These are phyloP conservation scores for Carposina sasakii DNA, from an alignment of 1,140 invertebrate genomes.

Conservation along the genomic window DNA sequence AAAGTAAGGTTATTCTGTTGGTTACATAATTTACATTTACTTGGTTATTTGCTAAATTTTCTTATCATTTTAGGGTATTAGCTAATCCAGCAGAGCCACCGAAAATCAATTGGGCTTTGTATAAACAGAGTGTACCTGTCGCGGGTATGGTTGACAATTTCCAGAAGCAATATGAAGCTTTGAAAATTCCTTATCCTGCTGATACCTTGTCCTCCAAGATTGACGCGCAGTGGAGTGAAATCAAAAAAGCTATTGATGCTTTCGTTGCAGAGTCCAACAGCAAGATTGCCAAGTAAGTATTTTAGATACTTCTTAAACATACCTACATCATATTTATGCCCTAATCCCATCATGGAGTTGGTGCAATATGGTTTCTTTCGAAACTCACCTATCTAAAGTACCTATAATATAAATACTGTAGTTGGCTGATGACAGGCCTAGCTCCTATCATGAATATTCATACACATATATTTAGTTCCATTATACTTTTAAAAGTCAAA, in stretches of 20 bases:
- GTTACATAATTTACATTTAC: slow-evolving; percentile 61
- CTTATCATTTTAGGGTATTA: slow-evolving; percentile 75
- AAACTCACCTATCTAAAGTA: no score
- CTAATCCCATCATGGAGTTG: no score
- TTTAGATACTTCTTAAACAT: slow-evolving; percentile 7
- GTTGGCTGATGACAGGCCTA: no score
- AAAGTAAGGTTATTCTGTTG: slow-evolving; percentile 75
- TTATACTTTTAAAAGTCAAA: no score
- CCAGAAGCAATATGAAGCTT: slow-evolving; percentile 83
- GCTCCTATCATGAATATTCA: no score
- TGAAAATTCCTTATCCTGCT: slow-evolving; percentile 87
- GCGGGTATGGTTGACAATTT: slow-evolving; percentile 87
- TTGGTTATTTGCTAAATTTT: slow-evolving; percentile 15
- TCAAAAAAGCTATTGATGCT: slow-evolving; percentile 70
- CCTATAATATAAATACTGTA: no score
- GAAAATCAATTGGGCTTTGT: slow-evolving; percentile 85
- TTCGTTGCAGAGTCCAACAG: slow-evolving; percentile 73
- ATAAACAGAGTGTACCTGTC: slow-evolving; percentile 79
- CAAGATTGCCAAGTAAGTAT: slow-evolving; percentile 72
- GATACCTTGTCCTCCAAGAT: slow-evolving; percentile 81
- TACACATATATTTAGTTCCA: no score
- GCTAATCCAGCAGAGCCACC: slow-evolving; percentile 80
- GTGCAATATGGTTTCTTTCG: no score
- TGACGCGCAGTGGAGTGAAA: slow-evolving; percentile 77
- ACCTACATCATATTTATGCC: not conserved